A percentile compares a stretch with the other conserved stretches of the same genome.
Evolutionary conservation across 2,113 vertebrate genomes (phyloP).

Genomic region (Epinephelus moara): DNA sequence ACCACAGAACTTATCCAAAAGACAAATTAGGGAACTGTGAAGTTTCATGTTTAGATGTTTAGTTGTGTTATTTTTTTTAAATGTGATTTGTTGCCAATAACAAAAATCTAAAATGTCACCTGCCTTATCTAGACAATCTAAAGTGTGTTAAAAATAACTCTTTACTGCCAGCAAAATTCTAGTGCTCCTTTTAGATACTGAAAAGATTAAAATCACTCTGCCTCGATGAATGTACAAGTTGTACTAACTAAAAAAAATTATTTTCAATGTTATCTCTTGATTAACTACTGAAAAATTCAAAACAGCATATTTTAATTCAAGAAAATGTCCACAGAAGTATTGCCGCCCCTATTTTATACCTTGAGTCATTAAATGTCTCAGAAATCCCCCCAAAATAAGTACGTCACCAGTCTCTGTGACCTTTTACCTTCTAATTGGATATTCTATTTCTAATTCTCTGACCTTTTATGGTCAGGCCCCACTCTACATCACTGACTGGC

Average conservation of each 20-base stretch:
- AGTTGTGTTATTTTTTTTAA: too few species aligned
- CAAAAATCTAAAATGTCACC: too few species aligned
- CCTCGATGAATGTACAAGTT: not conserved
- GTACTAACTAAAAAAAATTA: too few species aligned
- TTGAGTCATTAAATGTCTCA: not conserved
- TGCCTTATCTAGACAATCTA: too few species aligned
- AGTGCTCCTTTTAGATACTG: not conserved
- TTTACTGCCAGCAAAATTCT: not conserved
- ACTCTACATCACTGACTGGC: conserved; percentile 31
- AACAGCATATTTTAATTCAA: too few species aligned
- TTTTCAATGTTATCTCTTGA: too few species aligned
- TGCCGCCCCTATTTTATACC: not conserved
- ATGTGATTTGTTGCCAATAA: too few species aligned
- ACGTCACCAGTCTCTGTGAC: not conserved
- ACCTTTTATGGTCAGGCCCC: conserved; percentile 23
- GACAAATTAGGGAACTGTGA: too few species aligned
- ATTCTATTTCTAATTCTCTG: conserved; percentile 43
- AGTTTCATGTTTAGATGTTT: too few species aligned
- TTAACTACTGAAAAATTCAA: too few species aligned
- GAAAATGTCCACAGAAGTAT: not conserved
- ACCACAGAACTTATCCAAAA: too few species aligned
- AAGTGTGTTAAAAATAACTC: not conserved
- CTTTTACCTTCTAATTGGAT: conserved; percentile 28
- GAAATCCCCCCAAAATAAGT: not conserved
- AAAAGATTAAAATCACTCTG: not conserved